Conservation (phyloP, 2,113 vertebrate genomes). For the Nipponia nippon region DNA sequence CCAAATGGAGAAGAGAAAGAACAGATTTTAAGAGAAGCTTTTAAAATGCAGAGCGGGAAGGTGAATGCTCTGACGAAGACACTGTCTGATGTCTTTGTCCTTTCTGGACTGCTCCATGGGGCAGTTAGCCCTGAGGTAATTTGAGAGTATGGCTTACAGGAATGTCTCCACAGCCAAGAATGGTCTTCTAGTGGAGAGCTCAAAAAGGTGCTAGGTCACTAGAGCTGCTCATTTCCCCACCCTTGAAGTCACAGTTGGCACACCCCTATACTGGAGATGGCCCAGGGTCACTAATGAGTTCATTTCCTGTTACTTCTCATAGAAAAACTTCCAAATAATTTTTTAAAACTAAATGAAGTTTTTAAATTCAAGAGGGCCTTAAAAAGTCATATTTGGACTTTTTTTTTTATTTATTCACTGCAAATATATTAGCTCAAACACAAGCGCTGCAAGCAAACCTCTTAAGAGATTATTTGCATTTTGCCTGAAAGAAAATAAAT, state of each 20-base stretch:
- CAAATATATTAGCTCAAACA: conserved; percentile 29
- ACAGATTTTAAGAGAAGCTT: not conserved
- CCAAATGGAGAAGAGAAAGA: not conserved
- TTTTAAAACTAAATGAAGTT: not conserved
- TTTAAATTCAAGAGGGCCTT: not conserved
- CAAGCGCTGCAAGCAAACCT: conserved; percentile 37
- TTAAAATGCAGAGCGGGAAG: not conserved
- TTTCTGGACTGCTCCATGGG: not conserved
- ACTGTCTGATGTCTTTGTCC: not conserved
- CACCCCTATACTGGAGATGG: too few relatives aligned
- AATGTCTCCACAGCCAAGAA: not conserved
- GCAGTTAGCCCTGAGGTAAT: not conserved
- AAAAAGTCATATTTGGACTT: not conserved
- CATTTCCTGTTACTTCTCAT: not conserved
- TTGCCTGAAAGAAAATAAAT: conserved; percentile 66
- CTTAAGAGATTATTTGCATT: conserved; percentile 64
- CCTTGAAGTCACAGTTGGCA: not conserved
- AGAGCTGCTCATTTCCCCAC: accelerated
- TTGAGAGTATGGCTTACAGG: not conserved
- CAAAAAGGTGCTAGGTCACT: not conserved
- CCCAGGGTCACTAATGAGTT: not conserved
- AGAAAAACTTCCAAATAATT: not conserved
- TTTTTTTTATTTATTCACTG: conserved; percentile 50
- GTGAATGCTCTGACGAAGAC: not conserved
- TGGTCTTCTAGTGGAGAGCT: not conserved